These are phyloP conservation scores for Oxytorus armatus DNA, from an alignment of 2,888 invertebrate genomes.

Conservation along the genomic window DNA sequence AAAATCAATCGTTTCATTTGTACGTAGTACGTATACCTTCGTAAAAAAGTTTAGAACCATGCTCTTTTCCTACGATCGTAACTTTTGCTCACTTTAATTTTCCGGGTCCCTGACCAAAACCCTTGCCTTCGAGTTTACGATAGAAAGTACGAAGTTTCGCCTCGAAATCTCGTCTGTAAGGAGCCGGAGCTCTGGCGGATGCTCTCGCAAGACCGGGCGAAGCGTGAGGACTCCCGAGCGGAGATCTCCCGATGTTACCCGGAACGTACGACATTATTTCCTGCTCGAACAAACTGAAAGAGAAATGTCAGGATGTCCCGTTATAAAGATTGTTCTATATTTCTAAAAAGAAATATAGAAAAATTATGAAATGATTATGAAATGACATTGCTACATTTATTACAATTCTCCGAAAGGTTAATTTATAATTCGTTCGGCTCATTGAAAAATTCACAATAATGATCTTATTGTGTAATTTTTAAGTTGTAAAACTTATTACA, in stretches of 20 bases:
- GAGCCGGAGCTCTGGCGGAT: conserved; percentile 93
- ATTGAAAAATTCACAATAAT: no score
- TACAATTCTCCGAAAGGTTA: no score
- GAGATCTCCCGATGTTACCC: conserved; percentile 85
- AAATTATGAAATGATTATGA: background rate
- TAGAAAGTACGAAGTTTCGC: conserved; percentile 98
- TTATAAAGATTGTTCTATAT: background rate
- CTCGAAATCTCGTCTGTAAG: conserved; percentile 97
- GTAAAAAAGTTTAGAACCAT: no score
- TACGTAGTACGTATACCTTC: no score
- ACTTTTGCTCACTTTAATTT: conserved; percentile 93
- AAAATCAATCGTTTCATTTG: conserved; percentile 1
- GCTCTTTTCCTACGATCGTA: no score
- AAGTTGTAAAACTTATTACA: no score
- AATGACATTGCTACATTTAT: background rate
- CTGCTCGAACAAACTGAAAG: conserved; percentile 98
- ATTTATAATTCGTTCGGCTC: no score
- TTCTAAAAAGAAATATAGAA: conserved; percentile 11
- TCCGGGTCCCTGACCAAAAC: conserved; percentile 98
- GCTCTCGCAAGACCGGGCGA: conserved; percentile 93
- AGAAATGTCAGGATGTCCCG: background rate
- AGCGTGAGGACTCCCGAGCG: conserved; percentile 88
- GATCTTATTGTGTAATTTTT: no score
- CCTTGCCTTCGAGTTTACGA: conserved; percentile 97
- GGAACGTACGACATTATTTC: conserved; percentile 99